Evolutionary conservation across 2,113 vertebrate species (phyloP), one percentile per base, ranked within the genome.

Genomic region (Bufo bufo): DNA sequence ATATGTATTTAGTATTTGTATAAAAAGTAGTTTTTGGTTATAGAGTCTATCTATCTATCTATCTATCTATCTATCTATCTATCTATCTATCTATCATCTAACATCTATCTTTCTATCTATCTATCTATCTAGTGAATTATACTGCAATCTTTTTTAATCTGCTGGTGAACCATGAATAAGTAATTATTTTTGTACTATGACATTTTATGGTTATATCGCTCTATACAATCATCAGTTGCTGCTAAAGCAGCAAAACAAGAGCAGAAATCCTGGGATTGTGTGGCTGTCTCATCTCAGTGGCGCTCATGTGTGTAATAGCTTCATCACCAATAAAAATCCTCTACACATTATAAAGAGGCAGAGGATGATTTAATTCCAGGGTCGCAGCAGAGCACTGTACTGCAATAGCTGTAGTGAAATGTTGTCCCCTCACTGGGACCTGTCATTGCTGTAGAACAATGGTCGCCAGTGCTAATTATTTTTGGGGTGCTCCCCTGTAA

Each of bases 251-350:
- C 45, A 75, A 49, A 75, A 75, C 72, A 75, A 75, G 45, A 23
- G 72, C 43, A 75, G 72, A 49, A 75, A 75, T 75, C 72, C 45
- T 75, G 45, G 72, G 72, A 47, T 49, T 47, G 72, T 75, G 72
- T 12, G 72, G 45, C 69, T 75, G 72, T 75, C 72, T 75, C 72
- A 75, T 75, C 72, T 75, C 72, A 47, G 72, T 75, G 19, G 43
- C 72, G 72, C 72, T 75, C 72, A 75, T 75, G 72, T 75, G 72
- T 75, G 72, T 75, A 75, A 75, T 75, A 75, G 72, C 72, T 75
- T 75, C 72, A 75, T 75, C 72, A 75, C 72, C 72, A 75, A 75
- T 75, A 75, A 75, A 75, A 75, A 75, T 33, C 72, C 72, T 75
- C 72, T 49, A 19, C 72, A 75, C 72, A 75, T 75, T 75, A 75